Conservation (phyloP, 2,113 vertebrate species). For the Carassius auratus region DNA sequence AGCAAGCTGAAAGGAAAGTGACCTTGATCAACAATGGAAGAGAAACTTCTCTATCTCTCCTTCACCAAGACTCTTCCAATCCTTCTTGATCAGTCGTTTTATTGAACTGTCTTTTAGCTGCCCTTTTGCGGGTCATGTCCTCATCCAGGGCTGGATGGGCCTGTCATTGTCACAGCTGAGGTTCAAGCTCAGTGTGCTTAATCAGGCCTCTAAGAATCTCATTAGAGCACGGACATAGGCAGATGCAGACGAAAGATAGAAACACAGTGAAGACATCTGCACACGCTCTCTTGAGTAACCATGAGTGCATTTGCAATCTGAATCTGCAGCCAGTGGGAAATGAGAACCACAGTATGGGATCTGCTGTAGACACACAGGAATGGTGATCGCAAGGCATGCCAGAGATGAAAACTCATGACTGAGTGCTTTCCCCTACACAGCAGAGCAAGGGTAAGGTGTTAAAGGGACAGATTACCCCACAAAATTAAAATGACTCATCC, state of each 20-base stretch:
- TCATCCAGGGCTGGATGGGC: slow-evolving; percentile 20
- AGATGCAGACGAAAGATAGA: slow-evolving; percentile 43
- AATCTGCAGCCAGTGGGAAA: slow-evolving; percentile 49
- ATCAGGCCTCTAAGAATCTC: slow-evolving; percentile 51
- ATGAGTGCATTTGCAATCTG: slow-evolving; percentile 56
- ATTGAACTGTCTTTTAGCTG: slow-evolving; percentile 13
- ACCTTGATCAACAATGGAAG: slow-evolving; percentile 64
- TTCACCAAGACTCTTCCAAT: neutral
- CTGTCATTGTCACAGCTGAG: slow-evolving; percentile 41
- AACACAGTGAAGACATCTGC: slow-evolving; percentile 54
- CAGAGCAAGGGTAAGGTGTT: neutral
- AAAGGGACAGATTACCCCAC: neutral
- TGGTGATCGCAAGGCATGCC: neutral
- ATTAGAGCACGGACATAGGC: slow-evolving; percentile 49
- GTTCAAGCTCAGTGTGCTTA: slow-evolving; percentile 34
- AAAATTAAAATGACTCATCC: neutral
- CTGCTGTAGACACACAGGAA: slow-evolving; percentile 15
- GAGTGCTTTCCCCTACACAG: slow-evolving; percentile 12
- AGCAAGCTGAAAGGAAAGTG: slow-evolving; percentile 61
- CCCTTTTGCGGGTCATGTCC: slow-evolving; percentile 27
- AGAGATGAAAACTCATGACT: slow-evolving; percentile 32
- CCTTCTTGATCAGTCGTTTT: slow-evolving; percentile 17
- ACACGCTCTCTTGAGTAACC: slow-evolving; percentile 47
- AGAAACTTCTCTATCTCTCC: slow-evolving; percentile 38
- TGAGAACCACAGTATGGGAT: slow-evolving; percentile 44